Conservation (phyloP, 2,797 vertebrate species). For the Lerista edwardsae region DNA sequence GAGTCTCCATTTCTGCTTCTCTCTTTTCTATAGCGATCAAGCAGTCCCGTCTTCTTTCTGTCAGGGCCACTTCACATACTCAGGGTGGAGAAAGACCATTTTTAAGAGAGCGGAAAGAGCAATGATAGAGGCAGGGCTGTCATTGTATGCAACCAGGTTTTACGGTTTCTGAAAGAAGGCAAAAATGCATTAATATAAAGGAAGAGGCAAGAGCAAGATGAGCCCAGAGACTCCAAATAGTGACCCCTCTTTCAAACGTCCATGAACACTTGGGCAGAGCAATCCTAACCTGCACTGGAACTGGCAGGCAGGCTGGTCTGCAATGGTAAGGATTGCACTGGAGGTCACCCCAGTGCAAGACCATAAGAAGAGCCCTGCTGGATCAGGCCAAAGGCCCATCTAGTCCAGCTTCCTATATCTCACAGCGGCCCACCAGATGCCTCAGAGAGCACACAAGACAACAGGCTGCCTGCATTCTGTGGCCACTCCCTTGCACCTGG, state of each 20-base stretch:
- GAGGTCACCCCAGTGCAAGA: too few relatives aligned
- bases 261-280: not conserved
- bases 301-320: too few relatives aligned
- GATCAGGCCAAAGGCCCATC: too few relatives aligned
- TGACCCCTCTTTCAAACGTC: not conserved
- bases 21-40: rapidly evolving
- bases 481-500: too few relatives aligned
- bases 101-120: not conserved
- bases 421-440: too few relatives aligned
- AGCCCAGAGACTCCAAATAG: not conserved
- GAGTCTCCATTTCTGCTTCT: not conserved
- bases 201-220: not conserved
- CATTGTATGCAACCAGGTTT: not conserved
- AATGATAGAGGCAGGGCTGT: not conserved
- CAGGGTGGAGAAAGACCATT: constrained; percentile 26
- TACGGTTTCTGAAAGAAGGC: not conserved
- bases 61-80: not conserved
- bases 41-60: not conserved
- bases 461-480: too few relatives aligned
- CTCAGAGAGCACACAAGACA: too few relatives aligned
- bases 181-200: not conserved
- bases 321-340: too few relatives aligned
- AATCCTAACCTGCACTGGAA: too few relatives aligned
- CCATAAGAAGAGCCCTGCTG: too few relatives aligned
- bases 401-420: too few relatives aligned